Evolutionary conservation across 2,888 invertebrate genomes (phyloP), one percentile per base, ranked within the genome.

Genomic region (Kryphioiulus occultus): DNA sequence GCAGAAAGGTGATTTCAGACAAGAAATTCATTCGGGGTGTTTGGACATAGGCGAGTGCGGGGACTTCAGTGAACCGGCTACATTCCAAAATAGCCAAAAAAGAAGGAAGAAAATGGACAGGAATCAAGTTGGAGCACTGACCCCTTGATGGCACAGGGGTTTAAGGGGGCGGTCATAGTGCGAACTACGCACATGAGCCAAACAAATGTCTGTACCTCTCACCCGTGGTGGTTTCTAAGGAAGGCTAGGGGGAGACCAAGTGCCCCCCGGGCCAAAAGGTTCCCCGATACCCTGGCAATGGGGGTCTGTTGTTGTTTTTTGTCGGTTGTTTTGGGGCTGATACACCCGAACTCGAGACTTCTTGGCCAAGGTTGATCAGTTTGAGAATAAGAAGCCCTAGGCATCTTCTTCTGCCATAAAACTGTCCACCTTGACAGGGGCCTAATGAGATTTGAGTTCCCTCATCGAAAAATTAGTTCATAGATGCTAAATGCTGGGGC

Each of bases 41-140:
- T 68, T 68, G 26, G 26, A 68, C 22, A 12, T 26, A 10, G 26
- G 26, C 22, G 26, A 26, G 26, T 68, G 26, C 68, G 68, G n/a
- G 68, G 84, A 42, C 84, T 84, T 84, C 84, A 84, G 84, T 84
- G 84, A 35, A 84, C 84, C 44, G 32, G 53, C 86, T 42, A 86
- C 86, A 86, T 86, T 86, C 86, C 86, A 86, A 86, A 86, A 86
- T 86, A 44, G 53, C 86, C 53, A 26, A 53, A 35, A n/a, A 86
- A 86, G 86, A 86, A 86, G 86, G 86, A 86, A 86, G 86, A 86
- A 86, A 86, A 86, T 35, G 68, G 84, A 84, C 84, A 42, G 35
- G 84, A 84, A 47, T 86, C 44, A 44, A 86, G 53, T 47, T 32
- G 19, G 86, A 86, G 44, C 86, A 86, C 42, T 86, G 86, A 86